Evolutionary conservation across 1,140 invertebrate species (phyloP).

Genomic region (Drosophila ironensis): DNA sequence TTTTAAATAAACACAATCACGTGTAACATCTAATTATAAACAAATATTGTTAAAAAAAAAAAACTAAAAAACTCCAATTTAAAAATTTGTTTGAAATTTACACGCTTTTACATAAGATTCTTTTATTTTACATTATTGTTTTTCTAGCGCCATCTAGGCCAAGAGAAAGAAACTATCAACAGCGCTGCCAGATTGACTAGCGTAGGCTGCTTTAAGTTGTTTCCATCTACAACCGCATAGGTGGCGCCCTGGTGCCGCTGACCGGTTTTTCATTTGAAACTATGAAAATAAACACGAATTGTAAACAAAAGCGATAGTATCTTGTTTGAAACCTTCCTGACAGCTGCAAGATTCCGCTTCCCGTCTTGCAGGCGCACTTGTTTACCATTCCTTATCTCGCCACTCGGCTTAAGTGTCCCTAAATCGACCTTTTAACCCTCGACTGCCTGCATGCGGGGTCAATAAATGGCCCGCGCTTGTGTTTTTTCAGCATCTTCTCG

Average conservation of each 20-base stretch:
- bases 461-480: slow-evolving; percentile 7
- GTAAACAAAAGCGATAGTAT: no score
- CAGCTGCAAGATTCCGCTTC: not conserved
- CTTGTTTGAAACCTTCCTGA: not conserved
- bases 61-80: not conserved
- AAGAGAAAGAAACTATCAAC: not conserved
- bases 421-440: slow-evolving; percentile 14
- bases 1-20: not conserved
- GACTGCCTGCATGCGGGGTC: slow-evolving; percentile 8
- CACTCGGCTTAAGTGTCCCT: not conserved
- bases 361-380: not conserved
- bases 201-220: no score
- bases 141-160: not conserved
- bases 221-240: not conserved
- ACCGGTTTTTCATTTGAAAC: not conserved
- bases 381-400: not conserved
- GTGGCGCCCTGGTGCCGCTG: not conserved
- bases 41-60: no score
- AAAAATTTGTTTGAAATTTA: not conserved
- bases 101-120: not conserved
- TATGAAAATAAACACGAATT: no score
- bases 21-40: no score
- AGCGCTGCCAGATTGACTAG: slow-evolving; percentile 8
- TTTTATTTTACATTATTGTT: not conserved
- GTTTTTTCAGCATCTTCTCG: slow-evolving; percentile 11